Base-by-base conservation (phyloP, 2,113 vertebrate species). In the Symphodus melops region DNA sequence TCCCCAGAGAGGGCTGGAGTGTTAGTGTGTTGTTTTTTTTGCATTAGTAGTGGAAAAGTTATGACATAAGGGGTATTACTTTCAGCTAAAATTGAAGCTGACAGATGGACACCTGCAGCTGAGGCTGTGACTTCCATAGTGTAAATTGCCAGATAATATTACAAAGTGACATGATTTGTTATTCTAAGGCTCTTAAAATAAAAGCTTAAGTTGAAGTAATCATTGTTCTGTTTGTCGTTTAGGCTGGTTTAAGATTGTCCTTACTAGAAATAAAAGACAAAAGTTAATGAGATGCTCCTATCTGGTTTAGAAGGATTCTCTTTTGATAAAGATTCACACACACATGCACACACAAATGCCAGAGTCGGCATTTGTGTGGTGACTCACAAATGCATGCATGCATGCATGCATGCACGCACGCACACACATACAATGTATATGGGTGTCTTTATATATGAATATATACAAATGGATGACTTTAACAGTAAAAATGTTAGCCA, bases 61-160 rank as follows among this genome's bases (percentile, higher is more conserved):
- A 42, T 73, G 72, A 62, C 72, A 80, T 58, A 16, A 52, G 52
- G 46, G 52, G 41, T 75, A 83, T 89, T 68, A 66, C 49, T 6
- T 76, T 56, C 42, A 61, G 39, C 73, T 82, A 76, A 58, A 79
- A 81, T 56, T 79, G 59, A 74, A 75, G 68, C 36, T 81, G 79
- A 87, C 72, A 81, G 79, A 87, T 49, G 41, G 53, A 74, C 46
- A 28, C 68, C 21, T 81, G 75, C 86, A 83, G 83, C 83, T 90
- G 86, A 16, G 49, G 14, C 37, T 23, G 14, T 55, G 41, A 62
- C 49, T 70, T 44, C 14, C 42, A 78, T 56, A 42, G 60, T 82
- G 57, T 16, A 20, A 69, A 75, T 52, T 49, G 17, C 10, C 25
- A 20, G 19, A 14, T 54, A 68, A 75, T 72, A 64, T 64, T 25